These are phyloP conservation scores for Helobdella robusta DNA, from an alignment of 2,888 invertebrate genomes.

Conservation along the genomic window DNA sequence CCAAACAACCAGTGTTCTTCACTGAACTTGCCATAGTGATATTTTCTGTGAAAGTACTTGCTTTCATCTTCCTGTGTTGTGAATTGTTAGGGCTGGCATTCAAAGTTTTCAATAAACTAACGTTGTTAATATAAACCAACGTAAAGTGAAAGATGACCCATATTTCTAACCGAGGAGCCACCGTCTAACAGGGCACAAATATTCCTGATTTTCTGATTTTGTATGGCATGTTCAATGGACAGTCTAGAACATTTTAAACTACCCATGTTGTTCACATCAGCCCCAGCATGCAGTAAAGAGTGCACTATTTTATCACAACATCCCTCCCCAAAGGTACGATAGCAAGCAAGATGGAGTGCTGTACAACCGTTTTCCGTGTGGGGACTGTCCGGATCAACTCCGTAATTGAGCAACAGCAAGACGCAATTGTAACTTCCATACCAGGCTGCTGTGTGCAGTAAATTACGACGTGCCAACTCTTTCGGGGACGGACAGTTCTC, in stretches of 20 bases:
- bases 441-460: slow-evolving; percentile 36
- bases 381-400: slow-evolving; percentile 31
- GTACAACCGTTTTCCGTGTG: slow-evolving; percentile 36
- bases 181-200: slow-evolving; percentile 28
- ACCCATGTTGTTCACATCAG: slow-evolving; percentile 33
- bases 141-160: slow-evolving; percentile 4
- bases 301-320: slow-evolving; percentile 32
- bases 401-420: slow-evolving; percentile 31
- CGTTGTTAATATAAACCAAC: no score
- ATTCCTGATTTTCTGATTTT: slow-evolving; percentile 33
- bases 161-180: slow-evolving; percentile 22
- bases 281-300: slow-evolving; percentile 32
- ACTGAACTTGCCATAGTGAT: no score
- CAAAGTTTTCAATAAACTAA: no score
- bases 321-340: slow-evolving; percentile 35
- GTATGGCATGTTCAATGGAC: slow-evolving; percentile 34
- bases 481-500: slow-evolving; percentile 22
- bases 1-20: no score
- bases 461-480: slow-evolving; percentile 30
- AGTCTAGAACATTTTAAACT: slow-evolving; percentile 32
- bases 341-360: slow-evolving; percentile 36
- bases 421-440: slow-evolving; percentile 34
- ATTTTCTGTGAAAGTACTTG: no score
- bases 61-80: no score
- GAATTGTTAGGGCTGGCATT: no score